Conservation (phyloP, 1,140 invertebrate species). For the Bombyx mori region ASM3026992v2 NC_085118.1:7203501-7204000, state of each 20-base stretch:
- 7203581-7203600: constrained; percentile 28
- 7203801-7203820: neutral
- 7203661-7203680: neutral
- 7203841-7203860: no score
- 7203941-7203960: constrained; percentile 45
- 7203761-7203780: neutral
- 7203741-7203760: no score
- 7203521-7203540: constrained; percentile 45
- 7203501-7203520: constrained; percentile 39
- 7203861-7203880: neutral
- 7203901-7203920: constrained; percentile 35
- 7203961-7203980: constrained; percentile 49
- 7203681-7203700: no score
- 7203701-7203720: no score
- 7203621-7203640: constrained; percentile 43
- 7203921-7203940: constrained; percentile 53
- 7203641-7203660: no score
- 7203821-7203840: neutral
- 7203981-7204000: constrained; percentile 42
- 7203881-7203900: constrained; percentile 38
- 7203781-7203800: neutral
- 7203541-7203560: constrained; percentile 17
- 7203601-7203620: constrained; percentile 47
- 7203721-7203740: no score
- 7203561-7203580: constrained; percentile 16